Percentiles rank a stretch among this genome's conserved stretches.
Evolutionary conservation across 2,888 invertebrate genomes (phyloP).

Genomic region (Dynastes hyllus): DNA sequence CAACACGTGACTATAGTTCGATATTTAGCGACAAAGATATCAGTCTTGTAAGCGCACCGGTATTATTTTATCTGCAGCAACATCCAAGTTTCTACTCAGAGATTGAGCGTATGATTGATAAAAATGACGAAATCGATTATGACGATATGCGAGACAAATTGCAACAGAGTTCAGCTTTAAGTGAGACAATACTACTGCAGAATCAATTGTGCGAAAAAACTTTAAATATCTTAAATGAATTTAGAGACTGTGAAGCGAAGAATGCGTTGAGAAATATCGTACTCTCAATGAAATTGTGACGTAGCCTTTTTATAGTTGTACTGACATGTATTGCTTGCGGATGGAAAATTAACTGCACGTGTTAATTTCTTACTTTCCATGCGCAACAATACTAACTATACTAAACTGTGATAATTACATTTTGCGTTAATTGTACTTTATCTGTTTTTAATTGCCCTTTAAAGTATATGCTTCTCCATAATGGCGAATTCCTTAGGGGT

Average conservation of each 20-base stretch:
- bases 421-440: too few relatives aligned
- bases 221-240: constrained; percentile 80
- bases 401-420: too few relatives aligned
- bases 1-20: constrained; percentile 79
- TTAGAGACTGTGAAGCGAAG: constrained; percentile 85
- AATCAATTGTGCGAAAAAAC: constrained; percentile 82
- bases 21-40: constrained; percentile 67
- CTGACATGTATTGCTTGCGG: too few relatives aligned
- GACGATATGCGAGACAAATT: constrained; percentile 59
- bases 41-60: constrained; percentile 85
- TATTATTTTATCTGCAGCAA: constrained; percentile 84
- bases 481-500: too few relatives aligned
- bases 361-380: too few relatives aligned
- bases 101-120: constrained; percentile 77
- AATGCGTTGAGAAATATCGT: constrained; percentile 89
- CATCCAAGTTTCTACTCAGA: constrained; percentile 79
- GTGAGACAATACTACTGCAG: constrained; percentile 81
- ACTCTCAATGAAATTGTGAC: constrained; percentile 30
- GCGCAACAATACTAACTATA: too few relatives aligned
- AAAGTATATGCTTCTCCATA: too few relatives aligned
- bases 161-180: constrained; percentile 78
- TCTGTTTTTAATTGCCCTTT: too few relatives aligned
- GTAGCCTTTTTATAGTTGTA: not conserved
- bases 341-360: too few relatives aligned
- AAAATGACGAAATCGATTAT: constrained; percentile 69